Conservation (phyloP, 2,113 vertebrate species). For the Channa argus region DNA sequence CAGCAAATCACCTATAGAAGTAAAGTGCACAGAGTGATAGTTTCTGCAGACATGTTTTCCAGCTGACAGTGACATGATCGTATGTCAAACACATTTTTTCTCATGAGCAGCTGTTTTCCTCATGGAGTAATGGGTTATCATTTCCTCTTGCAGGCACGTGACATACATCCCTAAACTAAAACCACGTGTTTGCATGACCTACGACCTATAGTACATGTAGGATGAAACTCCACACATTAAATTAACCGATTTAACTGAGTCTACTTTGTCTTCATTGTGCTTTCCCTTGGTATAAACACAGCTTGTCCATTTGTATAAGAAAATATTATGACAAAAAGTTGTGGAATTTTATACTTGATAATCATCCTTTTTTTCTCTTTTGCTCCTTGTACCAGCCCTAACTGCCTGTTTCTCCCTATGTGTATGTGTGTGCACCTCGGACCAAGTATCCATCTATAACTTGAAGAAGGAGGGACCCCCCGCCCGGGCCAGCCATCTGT, state of each 20-base stretch:
- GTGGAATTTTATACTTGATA: conserved; percentile 43
- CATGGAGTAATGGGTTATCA: not conserved
- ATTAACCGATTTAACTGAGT: conserved; percentile 22
- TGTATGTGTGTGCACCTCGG: conserved; percentile 20
- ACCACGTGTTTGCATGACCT: conserved; percentile 34
- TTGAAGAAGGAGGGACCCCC: conserved; percentile 63
- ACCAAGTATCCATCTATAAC: conserved; percentile 69
- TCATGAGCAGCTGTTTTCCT: conserved; percentile 18
- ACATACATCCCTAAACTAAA: conserved; percentile 11
- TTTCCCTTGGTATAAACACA: conserved; percentile 56
- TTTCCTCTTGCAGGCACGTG: conserved; percentile 12
- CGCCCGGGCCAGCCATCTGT: conserved; percentile 75
- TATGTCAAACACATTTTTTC: not conserved
- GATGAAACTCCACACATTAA: conserved; percentile 30
- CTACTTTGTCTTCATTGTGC: conserved; percentile 50
- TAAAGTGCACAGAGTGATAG: too few species aligned
- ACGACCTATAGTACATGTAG: not conserved
- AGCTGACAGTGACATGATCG: not conserved
- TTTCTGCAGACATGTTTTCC: not conserved
- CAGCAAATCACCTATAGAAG: not conserved
- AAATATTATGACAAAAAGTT: conserved; percentile 49
- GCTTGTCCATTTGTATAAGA: conserved; percentile 47
- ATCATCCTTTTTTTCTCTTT: conserved; percentile 48
- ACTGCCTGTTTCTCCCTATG: conserved; percentile 72
- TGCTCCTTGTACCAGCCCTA: conserved; percentile 34